Conservation (phyloP, 2,888 invertebrate species). For the Mechanitis mazaeus region DNA sequence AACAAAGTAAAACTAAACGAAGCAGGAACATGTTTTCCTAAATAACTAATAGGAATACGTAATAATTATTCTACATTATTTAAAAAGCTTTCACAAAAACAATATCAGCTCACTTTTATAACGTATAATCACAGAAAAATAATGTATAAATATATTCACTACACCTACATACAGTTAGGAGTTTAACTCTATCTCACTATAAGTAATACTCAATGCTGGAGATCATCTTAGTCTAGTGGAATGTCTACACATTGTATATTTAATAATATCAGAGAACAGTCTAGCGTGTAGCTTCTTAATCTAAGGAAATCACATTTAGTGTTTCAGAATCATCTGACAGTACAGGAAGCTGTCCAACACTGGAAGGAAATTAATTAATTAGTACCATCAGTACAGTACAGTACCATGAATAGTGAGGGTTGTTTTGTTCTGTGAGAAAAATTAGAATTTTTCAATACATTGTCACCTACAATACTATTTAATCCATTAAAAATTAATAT, state of each 20-base stretch:
- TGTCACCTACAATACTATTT: too few species aligned
- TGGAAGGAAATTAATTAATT: slow-evolving; percentile 42
- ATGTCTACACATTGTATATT: slow-evolving; percentile 13
- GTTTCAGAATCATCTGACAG: slow-evolving; percentile 69
- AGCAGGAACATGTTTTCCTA: neutral
- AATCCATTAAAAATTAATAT: too few species aligned
- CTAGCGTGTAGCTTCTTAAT: slow-evolving; percentile 12
- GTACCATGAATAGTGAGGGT: neutral
- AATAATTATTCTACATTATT: neutral
- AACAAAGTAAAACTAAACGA: neutral
- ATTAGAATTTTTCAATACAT: too few species aligned
- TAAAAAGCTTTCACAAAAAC: neutral
- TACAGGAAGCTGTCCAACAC: slow-evolving; percentile 71
- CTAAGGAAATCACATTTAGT: slow-evolving; percentile 35
- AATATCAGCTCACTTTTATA: neutral
- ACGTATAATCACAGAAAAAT: slow-evolving; percentile 10
- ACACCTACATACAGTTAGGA: slow-evolving; percentile 8
- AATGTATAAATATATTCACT: neutral
- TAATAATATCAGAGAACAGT: slow-evolving; percentile 7
- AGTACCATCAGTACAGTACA: neutral
- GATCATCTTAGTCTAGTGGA: slow-evolving; percentile 17
- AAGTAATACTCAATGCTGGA: slow-evolving; percentile 22
- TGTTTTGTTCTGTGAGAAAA: neutral
- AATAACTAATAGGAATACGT: neutral
- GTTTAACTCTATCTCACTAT: slow-evolving; percentile 20